Evolutionary conservation across 2,113 vertebrate genomes (phyloP).

Genomic region (Silurus asotus): DNA sequence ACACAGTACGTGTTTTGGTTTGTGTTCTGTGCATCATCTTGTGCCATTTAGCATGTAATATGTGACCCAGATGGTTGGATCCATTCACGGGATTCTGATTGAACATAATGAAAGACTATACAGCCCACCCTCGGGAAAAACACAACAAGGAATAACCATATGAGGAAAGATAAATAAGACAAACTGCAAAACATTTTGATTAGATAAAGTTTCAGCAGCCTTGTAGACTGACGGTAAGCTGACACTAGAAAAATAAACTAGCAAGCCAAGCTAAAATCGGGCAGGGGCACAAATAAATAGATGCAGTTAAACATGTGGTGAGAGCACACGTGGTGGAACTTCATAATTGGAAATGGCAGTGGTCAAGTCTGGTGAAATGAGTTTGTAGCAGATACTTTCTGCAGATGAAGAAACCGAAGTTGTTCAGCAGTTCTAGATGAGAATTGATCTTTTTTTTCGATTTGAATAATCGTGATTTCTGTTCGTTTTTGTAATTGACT

Average conservation of each 20-base stretch:
- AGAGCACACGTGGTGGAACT: neutral
- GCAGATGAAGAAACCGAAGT: slow-evolving; percentile 37
- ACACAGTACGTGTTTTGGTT: slow-evolving; percentile 58
- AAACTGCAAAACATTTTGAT: slow-evolving; percentile 81
- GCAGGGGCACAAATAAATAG: neutral
- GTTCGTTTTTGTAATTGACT: neutral
- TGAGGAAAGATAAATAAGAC: slow-evolving; percentile 77
- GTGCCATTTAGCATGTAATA: slow-evolving; percentile 74
- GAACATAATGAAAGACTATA: slow-evolving; percentile 68
- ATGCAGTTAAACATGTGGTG: neutral
- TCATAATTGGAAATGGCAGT: neutral
- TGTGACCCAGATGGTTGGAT: slow-evolving; percentile 71
- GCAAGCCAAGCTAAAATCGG: slow-evolving; percentile 37
- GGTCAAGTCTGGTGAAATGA: neutral
- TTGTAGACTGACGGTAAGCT: slow-evolving; percentile 73
- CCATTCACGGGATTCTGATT: slow-evolving; percentile 68
- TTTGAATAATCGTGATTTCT: neutral
- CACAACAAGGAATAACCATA: slow-evolving; percentile 70
- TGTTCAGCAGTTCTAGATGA: neutral
- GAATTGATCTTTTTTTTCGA: neutral
- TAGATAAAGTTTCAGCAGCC: slow-evolving; percentile 75
- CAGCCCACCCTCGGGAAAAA: slow-evolving; percentile 73
- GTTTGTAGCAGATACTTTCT: neutral
- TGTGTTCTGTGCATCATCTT: slow-evolving; percentile 60
- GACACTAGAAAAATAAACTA: slow-evolving; percentile 76